Evolutionary conservation across 1,140 invertebrate genomes (phyloP).

Genomic region (Hestina assimilis): DNA sequence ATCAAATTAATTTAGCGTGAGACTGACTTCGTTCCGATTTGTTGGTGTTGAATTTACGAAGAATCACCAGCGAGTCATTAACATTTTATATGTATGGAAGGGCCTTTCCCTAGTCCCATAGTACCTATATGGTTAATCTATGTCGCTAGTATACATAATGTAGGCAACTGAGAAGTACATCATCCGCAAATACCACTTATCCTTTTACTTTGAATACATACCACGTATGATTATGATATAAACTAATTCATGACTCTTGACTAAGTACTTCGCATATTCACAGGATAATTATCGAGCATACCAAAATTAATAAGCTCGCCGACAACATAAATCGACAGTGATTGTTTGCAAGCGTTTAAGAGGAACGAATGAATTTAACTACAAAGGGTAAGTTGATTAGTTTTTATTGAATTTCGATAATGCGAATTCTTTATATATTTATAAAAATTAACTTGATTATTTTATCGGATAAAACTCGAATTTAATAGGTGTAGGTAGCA

Average conservation of each 20-base stretch:
- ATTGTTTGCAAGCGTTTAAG: slow-evolving; percentile 60
- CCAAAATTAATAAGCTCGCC: slow-evolving; percentile 67
- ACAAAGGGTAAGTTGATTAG: slow-evolving; percentile 60
- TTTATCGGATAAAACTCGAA: no score
- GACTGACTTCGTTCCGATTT: no score
- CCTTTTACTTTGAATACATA: slow-evolving; percentile 7
- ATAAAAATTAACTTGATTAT: not conserved
- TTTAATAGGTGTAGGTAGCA: no score
- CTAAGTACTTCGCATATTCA: slow-evolving; percentile 62
- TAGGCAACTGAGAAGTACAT: slow-evolving; percentile 52
- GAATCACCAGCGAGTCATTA: no score
- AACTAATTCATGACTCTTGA: slow-evolving; percentile 63
- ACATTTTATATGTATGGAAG: no score
- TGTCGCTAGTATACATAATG: no score
- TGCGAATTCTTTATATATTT: slow-evolving; percentile 18
- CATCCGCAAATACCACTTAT: not conserved
- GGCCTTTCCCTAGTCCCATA: no score
- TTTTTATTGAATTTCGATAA: slow-evolving; percentile 1
- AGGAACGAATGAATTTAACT: slow-evolving; percentile 75
- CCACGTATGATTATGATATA: slow-evolving; percentile 14
- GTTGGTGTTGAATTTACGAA: no score
- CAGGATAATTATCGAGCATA: slow-evolving; percentile 71
- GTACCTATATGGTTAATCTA: no score
- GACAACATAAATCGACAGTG: slow-evolving; percentile 56
- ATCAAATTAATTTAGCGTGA: no score